Evolutionary conservation across 1,140 invertebrate genomes (phyloP), one percentile per base, ranked within the genome.

Genomic region (Trialeurodes vaporariorum): DNA sequence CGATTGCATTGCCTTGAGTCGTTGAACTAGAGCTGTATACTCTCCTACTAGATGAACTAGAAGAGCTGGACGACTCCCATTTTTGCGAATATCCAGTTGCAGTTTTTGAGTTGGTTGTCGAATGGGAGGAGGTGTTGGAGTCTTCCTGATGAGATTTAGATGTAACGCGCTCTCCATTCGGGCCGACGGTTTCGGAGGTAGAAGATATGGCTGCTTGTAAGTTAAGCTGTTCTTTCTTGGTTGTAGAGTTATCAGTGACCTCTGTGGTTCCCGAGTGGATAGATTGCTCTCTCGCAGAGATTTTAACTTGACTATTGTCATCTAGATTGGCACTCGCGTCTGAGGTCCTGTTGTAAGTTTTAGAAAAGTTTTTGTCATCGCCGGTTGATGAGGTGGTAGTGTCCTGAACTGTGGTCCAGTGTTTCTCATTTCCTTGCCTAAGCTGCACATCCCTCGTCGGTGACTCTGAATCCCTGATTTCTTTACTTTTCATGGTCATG

Each of bases 401-500:
- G 61, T 73, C 72, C 64, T 73, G 70, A 0, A 69, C 63, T 13
- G 71, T 68, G n/a, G 65, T 71, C 72, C 73, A 74, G 65, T 71
- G 72, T n/a, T 68, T 70, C 23, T 40, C 67, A 24, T 71, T 69
- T 25, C 66, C 63, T 25, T 34, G 70, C 17, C 59, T 63, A 25
- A 27, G 61, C 62, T 78, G 77, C 73, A 82, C 81, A 71, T 86
- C 85, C 71, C 84, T 82, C 21, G 85, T 86, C 2, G 88, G 88
- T 27, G 86, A 88, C 75, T 86, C 85, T 2, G 87, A 88, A 74
- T 89, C 88, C 60, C 87, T 80, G 23, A 89, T 85, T 78, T 89
- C 88, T 78, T 89, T 89, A 62, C 82, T 84, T 80, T 90, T 90
- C 76, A 89, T 82, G 62, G 85, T 86, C 73, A 87, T 80, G 77